A percentile compares a stretch with the other conserved stretches of the same genome.
Evolutionary conservation across 2,797 vertebrate genomes (phyloP).

Genomic region (Phalloptychus januarius): DNA sequence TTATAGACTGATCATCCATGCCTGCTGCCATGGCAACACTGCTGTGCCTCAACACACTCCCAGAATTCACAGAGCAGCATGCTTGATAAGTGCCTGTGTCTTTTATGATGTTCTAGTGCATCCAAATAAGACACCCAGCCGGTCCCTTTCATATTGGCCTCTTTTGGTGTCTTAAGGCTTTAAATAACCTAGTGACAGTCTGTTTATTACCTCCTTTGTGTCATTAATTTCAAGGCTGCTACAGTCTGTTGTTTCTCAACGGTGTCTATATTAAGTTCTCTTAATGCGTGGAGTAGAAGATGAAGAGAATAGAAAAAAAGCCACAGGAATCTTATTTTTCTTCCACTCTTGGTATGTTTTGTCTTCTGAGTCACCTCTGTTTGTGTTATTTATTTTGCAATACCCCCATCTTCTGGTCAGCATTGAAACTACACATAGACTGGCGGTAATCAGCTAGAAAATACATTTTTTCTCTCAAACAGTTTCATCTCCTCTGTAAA

Average conservation of each 20-base stretch:
- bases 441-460: neutral
- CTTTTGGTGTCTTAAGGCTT: constrained; percentile 1
- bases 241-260: neutral
- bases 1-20: constrained; percentile 54
- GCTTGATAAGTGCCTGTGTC: constrained; percentile 45
- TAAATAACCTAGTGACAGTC: neutral
- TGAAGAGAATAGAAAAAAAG: constrained; percentile 25
- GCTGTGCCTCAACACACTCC: constrained; percentile 56
- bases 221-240: neutral
- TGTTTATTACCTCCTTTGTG: constrained; percentile 9
- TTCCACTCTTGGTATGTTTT: constrained; percentile 52
- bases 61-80: constrained; percentile 58
- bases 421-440: constrained; percentile 12
- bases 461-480: neutral
- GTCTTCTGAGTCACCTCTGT: constrained; percentile 47
- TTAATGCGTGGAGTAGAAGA: constrained; percentile 7
- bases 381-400: constrained; percentile 54
- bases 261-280: neutral
- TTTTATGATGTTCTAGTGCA: constrained; percentile 10
- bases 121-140: constrained; percentile 1
- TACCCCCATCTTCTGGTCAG: constrained; percentile 70
- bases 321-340: constrained; percentile 29
- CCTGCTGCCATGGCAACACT: constrained; percentile 73
- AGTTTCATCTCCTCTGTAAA: neutral
- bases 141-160: neutral